Percentiles rank a stretch among this genome's conserved stretches.
Evolutionary conservation across 2,797 vertebrate species (phyloP).

Genomic region (Linurgus olivaceus): DNA sequence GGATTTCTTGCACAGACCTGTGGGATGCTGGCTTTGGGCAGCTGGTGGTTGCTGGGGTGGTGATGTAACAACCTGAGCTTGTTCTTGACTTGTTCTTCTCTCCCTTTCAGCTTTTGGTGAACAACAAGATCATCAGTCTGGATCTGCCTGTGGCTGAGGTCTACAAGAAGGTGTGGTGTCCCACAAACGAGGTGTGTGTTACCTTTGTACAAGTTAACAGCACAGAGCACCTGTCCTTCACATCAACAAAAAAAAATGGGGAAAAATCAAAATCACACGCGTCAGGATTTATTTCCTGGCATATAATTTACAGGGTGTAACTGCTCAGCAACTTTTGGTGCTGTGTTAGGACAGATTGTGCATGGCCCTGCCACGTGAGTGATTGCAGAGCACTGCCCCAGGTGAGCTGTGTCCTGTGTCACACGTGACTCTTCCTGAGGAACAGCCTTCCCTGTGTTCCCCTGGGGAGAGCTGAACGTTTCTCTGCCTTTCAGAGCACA

Average conservation of each 20-base stretch:
- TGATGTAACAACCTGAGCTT: background rate
- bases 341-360: background rate
- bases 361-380: background rate
- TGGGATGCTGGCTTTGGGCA: background rate
- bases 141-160: slow-evolving; percentile 96
- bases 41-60: background rate
- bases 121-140: slow-evolving; percentile 99
- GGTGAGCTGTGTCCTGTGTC: background rate
- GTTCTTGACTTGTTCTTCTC: background rate
- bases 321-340: background rate
- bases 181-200: slow-evolving; percentile 91
- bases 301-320: background rate
- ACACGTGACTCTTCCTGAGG: background rate
- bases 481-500: background rate
- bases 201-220: background rate
- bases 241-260: background rate
- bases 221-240: background rate
- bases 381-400: background rate
- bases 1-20: background rate
- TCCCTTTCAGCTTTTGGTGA: slow-evolving; percentile 89
- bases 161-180: slow-evolving; percentile 99
- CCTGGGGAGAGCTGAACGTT: background rate
- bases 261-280: background rate
- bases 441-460: background rate
- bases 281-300: background rate